Base-by-base conservation (phyloP, 2,113 vertebrate species). In the Oncorhynchus kisutch region DNA sequence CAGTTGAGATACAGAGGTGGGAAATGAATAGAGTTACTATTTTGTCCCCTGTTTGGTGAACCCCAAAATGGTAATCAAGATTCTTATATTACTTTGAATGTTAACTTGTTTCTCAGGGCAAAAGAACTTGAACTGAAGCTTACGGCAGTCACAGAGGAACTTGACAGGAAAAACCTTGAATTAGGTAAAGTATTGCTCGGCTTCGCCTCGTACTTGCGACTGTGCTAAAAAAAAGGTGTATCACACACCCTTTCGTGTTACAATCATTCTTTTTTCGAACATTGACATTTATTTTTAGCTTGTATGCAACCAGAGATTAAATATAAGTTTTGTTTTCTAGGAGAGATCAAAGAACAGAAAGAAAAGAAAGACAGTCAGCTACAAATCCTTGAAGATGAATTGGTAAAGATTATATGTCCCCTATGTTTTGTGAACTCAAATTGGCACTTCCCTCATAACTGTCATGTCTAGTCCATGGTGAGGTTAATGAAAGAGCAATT, bases 1-100 rank as follows among this genome's bases (percentile, higher is more conserved):
- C 84, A 81, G 77, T 81, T 78, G 93, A 96, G 85, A 91, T 90
- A 83, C 90, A 91, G 29, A 96, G 94, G 97, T 98, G 92, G 48
- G 74, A 67, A 70, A 73, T 13, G 65, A 67, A 48, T 49, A 62
- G 31, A 62, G 39, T 49, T 60, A 60, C 57, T n/a, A 60, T 45
- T 45, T 45, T 11, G 31, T 6, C 31, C 31, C 39, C 2, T 45
- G 57, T 60, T 20, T 20, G 57, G 1, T 20, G 57, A 60, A 20
- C 16, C n/a, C 16, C 57, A 60, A 18, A 16, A 60, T 60, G 57
- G 18, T 60, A 3, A 60, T 60, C n/a, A n/a, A n/a, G 16, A 60
- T 60, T n/a, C 14, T 20, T n/a, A 60, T 60, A 25, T 64, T 64
- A 64, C 20, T 25, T 25, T 48, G 49, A 54, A 54, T 54, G 12